Evolutionary conservation across 2,888 invertebrate species (phyloP).

Genomic region (Tinea semifulvella): DNA sequence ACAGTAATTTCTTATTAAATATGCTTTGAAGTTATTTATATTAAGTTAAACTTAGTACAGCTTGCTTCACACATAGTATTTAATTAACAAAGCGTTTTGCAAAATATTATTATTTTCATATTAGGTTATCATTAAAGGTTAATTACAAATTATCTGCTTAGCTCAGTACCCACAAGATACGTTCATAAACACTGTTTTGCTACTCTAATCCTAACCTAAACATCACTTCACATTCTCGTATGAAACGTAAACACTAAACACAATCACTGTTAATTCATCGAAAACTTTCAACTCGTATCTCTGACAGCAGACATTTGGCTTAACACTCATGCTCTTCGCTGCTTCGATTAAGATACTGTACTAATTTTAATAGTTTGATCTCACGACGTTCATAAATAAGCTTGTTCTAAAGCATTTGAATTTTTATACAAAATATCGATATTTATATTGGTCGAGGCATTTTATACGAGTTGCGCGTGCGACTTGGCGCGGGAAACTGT

Average conservation of each 20-base stretch:
- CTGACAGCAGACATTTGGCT: conserved; percentile 3
- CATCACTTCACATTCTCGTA: not conserved
- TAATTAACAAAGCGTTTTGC: too few relatives aligned
- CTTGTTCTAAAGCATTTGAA: not conserved
- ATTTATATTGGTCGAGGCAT: conserved; percentile 52
- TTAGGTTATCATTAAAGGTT: not conserved
- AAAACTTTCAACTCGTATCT: conserved; percentile 5
- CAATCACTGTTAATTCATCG: conserved; percentile 2
- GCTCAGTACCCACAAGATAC: not conserved
- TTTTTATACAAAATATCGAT: conserved; percentile 29
- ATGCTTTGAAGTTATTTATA: too few relatives aligned
- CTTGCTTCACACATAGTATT: too few relatives aligned
- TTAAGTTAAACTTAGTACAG: too few relatives aligned
- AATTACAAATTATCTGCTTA: conserved; percentile 8
- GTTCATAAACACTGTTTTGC: conserved; percentile 8
- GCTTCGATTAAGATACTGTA: not conserved
- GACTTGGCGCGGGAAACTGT: conserved; percentile 33
- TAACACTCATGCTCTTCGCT: not conserved
- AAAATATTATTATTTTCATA: too few relatives aligned
- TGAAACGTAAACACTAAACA: conserved; percentile 8
- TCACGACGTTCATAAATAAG: not conserved
- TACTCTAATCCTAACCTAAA: conserved; percentile 2
- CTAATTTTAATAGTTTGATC: not conserved
- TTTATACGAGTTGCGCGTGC: conserved; percentile 45
- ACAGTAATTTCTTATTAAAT: too few relatives aligned